Evolutionary conservation across 2,113 vertebrate genomes (phyloP), one percentile per base, ranked within the genome.

Genomic region (Myotis yumanensis): DNA sequence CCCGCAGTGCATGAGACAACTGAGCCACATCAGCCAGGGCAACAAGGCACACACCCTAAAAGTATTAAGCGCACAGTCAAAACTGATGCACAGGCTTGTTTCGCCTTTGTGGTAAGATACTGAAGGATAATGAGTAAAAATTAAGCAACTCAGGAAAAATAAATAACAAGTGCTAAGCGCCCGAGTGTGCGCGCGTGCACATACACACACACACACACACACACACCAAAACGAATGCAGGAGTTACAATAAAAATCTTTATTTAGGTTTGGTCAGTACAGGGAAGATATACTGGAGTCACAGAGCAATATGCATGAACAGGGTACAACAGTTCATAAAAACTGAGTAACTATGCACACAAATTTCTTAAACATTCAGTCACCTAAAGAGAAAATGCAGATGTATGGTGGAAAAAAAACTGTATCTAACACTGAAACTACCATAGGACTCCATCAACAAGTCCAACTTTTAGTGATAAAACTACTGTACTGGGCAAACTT

Each of bases 191-290:
- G 7, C 7, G 40, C 40, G 5, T 5, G 7, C 43, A 43, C 43
- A 43, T 5, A 43, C 5, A 43, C 43, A 43, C 43, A 43, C 43
- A 43, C 43, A 90, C 81, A 91, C 5, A 77, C 2, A 43, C 3
- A 22, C 35, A 95, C 40, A 10, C 89, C 97, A 97, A 23, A 77
- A 93, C 92, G 59, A 93, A 92, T 82, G 90, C 97, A 75, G 54
- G 92, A 97, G 95, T 97, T 97, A 97, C 99, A 98, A 98, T 99
- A 99, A 99, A 99, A 99, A 98, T 98, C 98, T 99, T 99, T 99
- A 99, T 99, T 99, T 99, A 99, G 99, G 99, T 99, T 99, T 99
- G 99, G 99, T 99, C 99, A 99, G 99, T 99, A 99, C 99, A 99
- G 99, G 98, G 99, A 99, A 99, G 99, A 99, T 99, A 99, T 99